Percentiles rank a stretch among this genome's conserved stretches.
phyloP scores from a whole-genome alignment of 1,140 invertebrate genomes.

The Saxidomus purpurata region DNA sequence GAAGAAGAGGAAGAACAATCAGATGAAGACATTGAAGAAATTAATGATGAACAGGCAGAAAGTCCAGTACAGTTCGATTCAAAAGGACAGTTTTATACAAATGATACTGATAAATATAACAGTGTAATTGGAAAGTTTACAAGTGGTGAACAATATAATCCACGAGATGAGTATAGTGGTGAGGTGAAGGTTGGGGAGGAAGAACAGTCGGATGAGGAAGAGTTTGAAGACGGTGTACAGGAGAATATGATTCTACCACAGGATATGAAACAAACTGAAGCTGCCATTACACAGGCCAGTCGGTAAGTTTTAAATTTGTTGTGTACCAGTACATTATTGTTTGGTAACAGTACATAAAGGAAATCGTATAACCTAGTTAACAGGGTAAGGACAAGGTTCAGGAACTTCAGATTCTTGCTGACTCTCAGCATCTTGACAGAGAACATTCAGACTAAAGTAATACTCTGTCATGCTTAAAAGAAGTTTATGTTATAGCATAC shows the following conservation, averaged over 20 bases:
- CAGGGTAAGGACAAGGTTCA: too few species aligned
- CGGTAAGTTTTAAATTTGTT: background rate
- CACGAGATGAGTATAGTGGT: background rate
- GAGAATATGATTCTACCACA: conserved; percentile 17
- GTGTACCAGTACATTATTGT: background rate
- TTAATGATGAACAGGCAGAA: conserved; percentile 45
- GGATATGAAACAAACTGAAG: conserved; percentile 15
- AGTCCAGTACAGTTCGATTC: background rate
- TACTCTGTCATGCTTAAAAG: too few species aligned
- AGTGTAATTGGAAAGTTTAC: background rate
- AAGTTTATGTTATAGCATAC: too few species aligned
- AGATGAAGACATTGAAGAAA: conserved; percentile 57
- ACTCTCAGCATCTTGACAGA: too few species aligned
- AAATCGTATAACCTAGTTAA: too few species aligned
- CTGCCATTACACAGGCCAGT: background rate
- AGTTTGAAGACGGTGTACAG: conserved; percentile 8
- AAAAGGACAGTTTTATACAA: background rate
- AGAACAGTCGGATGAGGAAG: background rate
- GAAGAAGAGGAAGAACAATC: conserved; percentile 20
- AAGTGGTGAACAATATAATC: background rate
- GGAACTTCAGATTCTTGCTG: too few species aligned
- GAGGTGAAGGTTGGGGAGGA: background rate
- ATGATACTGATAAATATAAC: background rate
- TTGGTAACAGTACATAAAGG: too few species aligned
- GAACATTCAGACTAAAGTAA: too few species aligned